phyloP scores from a whole-genome alignment of 2,113 vertebrate species.

The Carassius carassius region DNA sequence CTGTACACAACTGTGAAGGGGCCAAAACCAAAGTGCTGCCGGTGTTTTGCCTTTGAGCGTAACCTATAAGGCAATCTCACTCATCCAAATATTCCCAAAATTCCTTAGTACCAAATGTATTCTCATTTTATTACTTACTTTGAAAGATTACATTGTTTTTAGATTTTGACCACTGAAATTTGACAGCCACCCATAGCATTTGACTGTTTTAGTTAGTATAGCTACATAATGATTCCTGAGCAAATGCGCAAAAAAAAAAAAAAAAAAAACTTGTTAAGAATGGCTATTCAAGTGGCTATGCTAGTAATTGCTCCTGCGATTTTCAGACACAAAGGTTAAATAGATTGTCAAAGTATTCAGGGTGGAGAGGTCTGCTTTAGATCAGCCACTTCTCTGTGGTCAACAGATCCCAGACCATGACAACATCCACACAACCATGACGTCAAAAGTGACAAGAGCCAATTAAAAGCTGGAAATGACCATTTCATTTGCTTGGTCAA shows the following conservation, averaged over 20 bases:
- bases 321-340: not conserved
- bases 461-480: not conserved
- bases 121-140: not conserved
- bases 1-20: not conserved
- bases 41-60: not conserved
- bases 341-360: not conserved
- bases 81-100: not conserved
- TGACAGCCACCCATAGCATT: not conserved
- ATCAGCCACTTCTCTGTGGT: not conserved
- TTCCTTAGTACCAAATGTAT: not conserved
- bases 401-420: not conserved
- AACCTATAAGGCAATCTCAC: not conserved
- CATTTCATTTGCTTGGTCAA: not conserved
- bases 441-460: not conserved
- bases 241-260: not conserved
- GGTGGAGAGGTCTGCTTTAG: conserved; percentile 11
- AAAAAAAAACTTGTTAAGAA: not conserved
- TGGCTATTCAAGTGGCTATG: not conserved
- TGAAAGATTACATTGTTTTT: not conserved
- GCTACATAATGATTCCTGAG: not conserved
- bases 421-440: conserved; percentile 4
- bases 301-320: not conserved
- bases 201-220: not conserved
- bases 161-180: not conserved
- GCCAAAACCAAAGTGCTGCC: conserved; percentile 14